Conservation (phyloP, 2,888 invertebrate species). For the Mycalesis mineus region DNA sequence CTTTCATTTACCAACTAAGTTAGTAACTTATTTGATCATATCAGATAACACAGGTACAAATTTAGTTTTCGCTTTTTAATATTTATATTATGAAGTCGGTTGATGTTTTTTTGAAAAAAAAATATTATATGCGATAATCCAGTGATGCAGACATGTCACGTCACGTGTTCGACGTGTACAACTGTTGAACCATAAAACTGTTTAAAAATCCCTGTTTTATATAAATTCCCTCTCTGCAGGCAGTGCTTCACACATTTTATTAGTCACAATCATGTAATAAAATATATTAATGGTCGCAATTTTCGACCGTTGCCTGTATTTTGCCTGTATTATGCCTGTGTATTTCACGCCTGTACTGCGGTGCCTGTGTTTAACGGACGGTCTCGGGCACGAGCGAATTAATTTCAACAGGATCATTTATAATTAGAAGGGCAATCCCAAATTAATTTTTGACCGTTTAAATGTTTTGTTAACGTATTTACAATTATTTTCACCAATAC, state of each 20-base stretch:
- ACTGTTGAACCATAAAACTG: neutral
- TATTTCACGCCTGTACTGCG: neutral
- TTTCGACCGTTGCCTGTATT: constrained; percentile 10
- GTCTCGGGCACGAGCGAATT: neutral
- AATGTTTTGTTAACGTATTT: constrained; percentile 1
- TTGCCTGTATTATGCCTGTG: neutral
- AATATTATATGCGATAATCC: no score
- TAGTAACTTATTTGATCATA: no score
- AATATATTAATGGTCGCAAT: constrained; percentile 10
- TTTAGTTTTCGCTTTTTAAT: no score
- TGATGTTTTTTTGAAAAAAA: no score
- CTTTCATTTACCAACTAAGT: no score
- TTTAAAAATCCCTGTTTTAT: neutral
- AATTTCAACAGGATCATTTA: constrained; percentile 5
- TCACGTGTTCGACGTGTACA: no score
- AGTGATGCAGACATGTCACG: no score
- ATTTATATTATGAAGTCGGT: no score
- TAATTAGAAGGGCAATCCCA: constrained; percentile 11
- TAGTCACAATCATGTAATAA: constrained; percentile 11
- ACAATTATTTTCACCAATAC: neutral
- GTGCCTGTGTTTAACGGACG: constrained; percentile 6
- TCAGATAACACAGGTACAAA: no score
- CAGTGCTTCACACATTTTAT: constrained; percentile 6
- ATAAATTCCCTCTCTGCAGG: neutral
- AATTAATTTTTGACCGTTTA: constrained; percentile 6